A percentile compares a stretch with the other conserved stretches of the same genome.
These are phyloP conservation scores for Chrysina gloriosa DNA, from an alignment of 2,888 invertebrate genomes.

Conservation along the genomic window DNA sequence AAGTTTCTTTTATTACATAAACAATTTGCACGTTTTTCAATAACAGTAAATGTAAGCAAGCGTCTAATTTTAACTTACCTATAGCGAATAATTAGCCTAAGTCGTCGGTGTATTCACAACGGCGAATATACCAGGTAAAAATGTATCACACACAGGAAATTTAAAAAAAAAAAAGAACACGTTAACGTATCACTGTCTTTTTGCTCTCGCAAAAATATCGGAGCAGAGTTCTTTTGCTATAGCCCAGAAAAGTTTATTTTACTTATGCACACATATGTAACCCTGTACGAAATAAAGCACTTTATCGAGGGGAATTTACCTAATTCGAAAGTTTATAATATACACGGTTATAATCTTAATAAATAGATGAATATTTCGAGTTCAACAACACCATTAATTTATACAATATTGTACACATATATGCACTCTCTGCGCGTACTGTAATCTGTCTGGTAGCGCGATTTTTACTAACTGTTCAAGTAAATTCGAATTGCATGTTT, in stretches of 20 bases:
- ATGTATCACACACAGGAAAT: background rate
- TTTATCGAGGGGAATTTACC: conserved; percentile 7
- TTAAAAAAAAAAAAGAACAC: background rate
- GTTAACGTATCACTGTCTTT: background rate
- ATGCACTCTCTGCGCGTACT: background rate
- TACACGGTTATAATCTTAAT: background rate
- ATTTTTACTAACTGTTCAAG: background rate
- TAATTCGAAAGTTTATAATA: background rate
- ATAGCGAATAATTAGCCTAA: conserved; percentile 16
- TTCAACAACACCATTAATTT: conserved; percentile 19
- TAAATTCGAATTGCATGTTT: conserved; percentile 15
- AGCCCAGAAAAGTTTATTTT: background rate
- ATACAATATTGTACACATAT: conserved; percentile 1
- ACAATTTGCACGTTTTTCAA: background rate
- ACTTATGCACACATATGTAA: conserved; percentile 2
- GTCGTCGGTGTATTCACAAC: conserved; percentile 3
- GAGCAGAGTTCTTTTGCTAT: background rate
- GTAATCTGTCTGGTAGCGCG: background rate
- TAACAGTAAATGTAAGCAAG: conserved; percentile 15
- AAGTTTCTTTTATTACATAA: conserved; percentile 16
- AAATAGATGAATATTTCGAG: conserved; percentile 28
- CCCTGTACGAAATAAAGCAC: conserved; percentile 32
- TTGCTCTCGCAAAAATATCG: too few relatives aligned
- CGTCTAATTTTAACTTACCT: conserved; percentile 27
- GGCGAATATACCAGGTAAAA: background rate